Evolutionary conservation across 1,140 invertebrate genomes (phyloP).

Genomic region (Drosophila rufa): DNA sequence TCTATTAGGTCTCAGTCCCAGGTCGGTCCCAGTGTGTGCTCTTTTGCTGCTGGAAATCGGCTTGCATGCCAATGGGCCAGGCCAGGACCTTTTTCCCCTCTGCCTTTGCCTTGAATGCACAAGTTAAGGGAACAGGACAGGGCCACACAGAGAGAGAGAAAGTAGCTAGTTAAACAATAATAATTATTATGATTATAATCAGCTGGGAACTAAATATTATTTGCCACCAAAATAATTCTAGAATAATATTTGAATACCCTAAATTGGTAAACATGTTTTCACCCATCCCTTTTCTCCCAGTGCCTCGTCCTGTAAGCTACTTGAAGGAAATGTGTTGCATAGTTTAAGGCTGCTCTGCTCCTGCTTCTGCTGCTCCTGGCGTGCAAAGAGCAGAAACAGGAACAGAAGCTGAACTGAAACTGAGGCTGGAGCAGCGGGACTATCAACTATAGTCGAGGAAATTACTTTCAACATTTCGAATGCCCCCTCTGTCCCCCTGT

Average conservation of each 20-base stretch:
- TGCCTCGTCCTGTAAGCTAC: slow-evolving; percentile 53
- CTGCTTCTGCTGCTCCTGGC: neutral
- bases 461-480: slow-evolving; percentile 81
- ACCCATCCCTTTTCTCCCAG: neutral
- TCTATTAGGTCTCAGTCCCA: slow-evolving; percentile 39
- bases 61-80: slow-evolving; percentile 43
- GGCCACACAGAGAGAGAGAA: neutral
- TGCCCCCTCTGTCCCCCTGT: slow-evolving; percentile 4
- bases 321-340: slow-evolving; percentile 73
- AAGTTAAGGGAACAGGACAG: slow-evolving; percentile 1
- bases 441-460: slow-evolving; percentile 79
- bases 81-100: slow-evolving; percentile 2
- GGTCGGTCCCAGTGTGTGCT: slow-evolving; percentile 18
- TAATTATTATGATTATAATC: too few relatives aligned
- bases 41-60: slow-evolving; percentile 41
- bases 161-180: neutral
- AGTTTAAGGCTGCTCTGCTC: slow-evolving; percentile 52
- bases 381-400: slow-evolving; percentile 32
- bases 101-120: slow-evolving; percentile 14
- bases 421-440: slow-evolving; percentile 39
- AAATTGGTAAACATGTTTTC: too few relatives aligned
- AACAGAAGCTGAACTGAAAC: slow-evolving; percentile 39
- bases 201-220: neutral
- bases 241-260: too few relatives aligned
- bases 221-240: neutral